phyloP scores from a whole-genome alignment of 2,888 invertebrate genomes.

The Euzophera pinguis region DNA sequence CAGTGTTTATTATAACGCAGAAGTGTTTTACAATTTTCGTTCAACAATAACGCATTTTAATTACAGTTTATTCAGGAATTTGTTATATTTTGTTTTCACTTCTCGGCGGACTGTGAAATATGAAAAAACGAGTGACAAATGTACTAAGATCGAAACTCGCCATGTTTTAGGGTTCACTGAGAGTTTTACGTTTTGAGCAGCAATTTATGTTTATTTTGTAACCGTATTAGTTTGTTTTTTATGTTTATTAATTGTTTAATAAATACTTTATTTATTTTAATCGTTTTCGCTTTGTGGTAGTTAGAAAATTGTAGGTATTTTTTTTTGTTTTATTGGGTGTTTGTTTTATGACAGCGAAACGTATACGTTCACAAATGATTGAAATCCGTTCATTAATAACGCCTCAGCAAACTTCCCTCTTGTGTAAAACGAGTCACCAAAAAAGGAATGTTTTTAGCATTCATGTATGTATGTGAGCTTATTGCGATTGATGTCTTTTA shows the following conservation, averaged over 20 bases:
- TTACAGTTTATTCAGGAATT: conserved; percentile 18
- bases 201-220: conserved; percentile 53
- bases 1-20: conserved; percentile 17
- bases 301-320: conserved; percentile 16
- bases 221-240: conserved; percentile 48
- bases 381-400: no score
- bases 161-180: conserved; percentile 24
- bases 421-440: no score
- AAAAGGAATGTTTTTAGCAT: no score
- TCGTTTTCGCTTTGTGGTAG: conserved; percentile 23
- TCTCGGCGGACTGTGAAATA: conserved; percentile 26
- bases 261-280: conserved; percentile 45
- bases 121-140: background rate
- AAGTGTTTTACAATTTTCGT: conserved; percentile 21
- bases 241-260: conserved; percentile 50
- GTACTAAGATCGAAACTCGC: background rate
- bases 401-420: no score
- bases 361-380: no score
- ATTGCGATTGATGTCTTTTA: no score
- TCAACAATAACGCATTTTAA: conserved; percentile 20
- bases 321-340: no score
- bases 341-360: no score
- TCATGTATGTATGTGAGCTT: no score
- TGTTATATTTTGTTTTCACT: conserved; percentile 27
- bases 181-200: conserved; percentile 46